A percentile compares a stretch with the other conserved stretches of the same genome.
These are phyloP conservation scores for Archegozetes longisetosus DNA, from an alignment of 1,140 invertebrate species.

Conservation along the genomic window DNA sequence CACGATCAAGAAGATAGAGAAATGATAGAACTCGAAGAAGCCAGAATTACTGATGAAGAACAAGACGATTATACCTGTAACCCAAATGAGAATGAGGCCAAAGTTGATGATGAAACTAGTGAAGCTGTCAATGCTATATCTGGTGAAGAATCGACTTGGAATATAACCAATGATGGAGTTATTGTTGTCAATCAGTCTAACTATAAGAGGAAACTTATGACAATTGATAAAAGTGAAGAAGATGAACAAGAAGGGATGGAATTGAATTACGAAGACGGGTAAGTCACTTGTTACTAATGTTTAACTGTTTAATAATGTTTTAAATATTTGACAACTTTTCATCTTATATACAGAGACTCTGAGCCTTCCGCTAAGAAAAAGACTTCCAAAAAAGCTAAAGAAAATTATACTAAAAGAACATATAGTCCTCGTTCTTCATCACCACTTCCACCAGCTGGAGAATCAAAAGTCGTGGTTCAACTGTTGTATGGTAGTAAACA, in stretches of 20 bases:
- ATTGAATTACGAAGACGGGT: neutral
- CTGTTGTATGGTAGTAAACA: neutral
- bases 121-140: neutral
- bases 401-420: neutral
- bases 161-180: neutral
- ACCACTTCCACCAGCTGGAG: neutral
- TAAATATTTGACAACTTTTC: no score
- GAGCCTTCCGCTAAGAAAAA: no score
- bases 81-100: neutral
- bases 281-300: no score
- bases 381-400: neutral
- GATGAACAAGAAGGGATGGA: neutral
- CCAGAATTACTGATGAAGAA: neutral
- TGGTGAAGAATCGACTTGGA: neutral
- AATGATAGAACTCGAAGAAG: neutral
- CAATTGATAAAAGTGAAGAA: neutral
- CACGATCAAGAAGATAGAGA: no score
- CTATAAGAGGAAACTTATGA: no score
- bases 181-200: neutral
- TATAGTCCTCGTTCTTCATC: neutral
- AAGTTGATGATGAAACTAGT: neutral
- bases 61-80: neutral
- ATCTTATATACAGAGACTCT: no score
- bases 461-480: neutral
- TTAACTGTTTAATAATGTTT: no score